Base-by-base conservation (phyloP, 2,888 invertebrate genomes). In the Orthosia gothica region DNA sequence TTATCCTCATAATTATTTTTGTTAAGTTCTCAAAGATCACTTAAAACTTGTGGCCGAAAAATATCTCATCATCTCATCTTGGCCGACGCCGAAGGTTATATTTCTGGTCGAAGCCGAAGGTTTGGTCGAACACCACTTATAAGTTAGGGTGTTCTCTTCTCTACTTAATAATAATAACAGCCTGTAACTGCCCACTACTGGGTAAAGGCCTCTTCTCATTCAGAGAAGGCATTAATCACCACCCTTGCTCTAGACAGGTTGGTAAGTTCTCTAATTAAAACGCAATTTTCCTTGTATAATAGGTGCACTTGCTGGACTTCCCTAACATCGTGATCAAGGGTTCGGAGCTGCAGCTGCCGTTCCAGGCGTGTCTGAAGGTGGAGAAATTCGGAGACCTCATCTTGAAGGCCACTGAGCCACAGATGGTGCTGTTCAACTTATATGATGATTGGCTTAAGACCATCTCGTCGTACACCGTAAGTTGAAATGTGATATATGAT, bases 241-340 rank as follows among this genome's bases (percentile, higher is more conserved):
- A 32, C 32, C 4, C 32, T 32, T 32, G 32, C 32, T 1, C 32
- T 32, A 32, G 32, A 7, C 32, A 7, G 32, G 32, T 32, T 32
- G 32, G 32, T 7, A 32, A 32, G 32, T 32, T 32, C 32, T 40
- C 54, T 20, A 55, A 20, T 16, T 16, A 23, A 20, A 23, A 40
- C 16, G 12, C 4, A 20, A 18, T 54, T 50, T 69, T 18, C 59
- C 63, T 11, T 12, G 9, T 62, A 18, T 83, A 97, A 18, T 83
- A 97, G 97, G 99, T 99, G 83, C 99, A 99, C 97, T 97, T 99
- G 92, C 97, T 99, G n/a, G 99, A 99, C 95, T 99, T 99, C 97
- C 99, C 99, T 18, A 99, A 99, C 96, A 99, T 99, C 94, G 99
- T 99, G 74, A 99, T 99, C 96, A 99, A 99, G 94, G 99, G 99